These are phyloP conservation scores for Lumbricus terrestris DNA, from an alignment of 2,888 invertebrate species.

Conservation along the genomic window DNA sequence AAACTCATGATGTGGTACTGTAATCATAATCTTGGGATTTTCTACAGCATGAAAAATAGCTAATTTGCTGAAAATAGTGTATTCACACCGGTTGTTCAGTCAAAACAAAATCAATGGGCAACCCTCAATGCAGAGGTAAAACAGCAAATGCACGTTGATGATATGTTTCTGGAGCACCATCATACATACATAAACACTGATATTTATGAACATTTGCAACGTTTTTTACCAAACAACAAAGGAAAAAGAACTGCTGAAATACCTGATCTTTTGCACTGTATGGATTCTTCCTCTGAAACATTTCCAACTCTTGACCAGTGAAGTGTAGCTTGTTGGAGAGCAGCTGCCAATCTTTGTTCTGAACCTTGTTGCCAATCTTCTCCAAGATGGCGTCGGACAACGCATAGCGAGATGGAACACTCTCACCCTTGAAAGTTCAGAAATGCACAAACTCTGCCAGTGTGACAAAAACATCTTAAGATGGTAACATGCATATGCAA, in stretches of 20 bases:
- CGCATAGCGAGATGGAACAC: constrained; percentile 8
- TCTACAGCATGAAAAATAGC: too few species aligned
- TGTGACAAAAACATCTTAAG: not conserved
- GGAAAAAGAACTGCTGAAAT: too few species aligned
- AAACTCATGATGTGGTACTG: too few species aligned
- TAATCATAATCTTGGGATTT: too few species aligned
- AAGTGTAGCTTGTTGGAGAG: constrained; percentile 11
- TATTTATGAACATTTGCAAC: not conserved
- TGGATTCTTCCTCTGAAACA: constrained; percentile 21
- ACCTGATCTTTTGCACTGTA: constrained; percentile 25
- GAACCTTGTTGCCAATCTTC: constrained; percentile 47
- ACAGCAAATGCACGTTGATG: not conserved
- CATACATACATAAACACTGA: not conserved
- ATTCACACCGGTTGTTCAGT: too few species aligned
- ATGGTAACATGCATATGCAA: not conserved
- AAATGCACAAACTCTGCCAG: not conserved
- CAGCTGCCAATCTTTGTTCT: constrained; percentile 32
- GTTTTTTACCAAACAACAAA: not conserved
- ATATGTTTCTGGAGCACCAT: not conserved
- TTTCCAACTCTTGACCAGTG: constrained; percentile 5
- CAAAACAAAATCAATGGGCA: too few species aligned
- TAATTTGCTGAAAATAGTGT: too few species aligned
- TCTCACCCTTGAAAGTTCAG: not conserved
- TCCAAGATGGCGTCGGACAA: constrained; percentile 11
- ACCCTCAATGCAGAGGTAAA: too few species aligned